These are phyloP conservation scores for Amphiura filiformis DNA, from an alignment of 35 echinoderm and acorn worm genomes.

Conservation along the genomic window DNA sequence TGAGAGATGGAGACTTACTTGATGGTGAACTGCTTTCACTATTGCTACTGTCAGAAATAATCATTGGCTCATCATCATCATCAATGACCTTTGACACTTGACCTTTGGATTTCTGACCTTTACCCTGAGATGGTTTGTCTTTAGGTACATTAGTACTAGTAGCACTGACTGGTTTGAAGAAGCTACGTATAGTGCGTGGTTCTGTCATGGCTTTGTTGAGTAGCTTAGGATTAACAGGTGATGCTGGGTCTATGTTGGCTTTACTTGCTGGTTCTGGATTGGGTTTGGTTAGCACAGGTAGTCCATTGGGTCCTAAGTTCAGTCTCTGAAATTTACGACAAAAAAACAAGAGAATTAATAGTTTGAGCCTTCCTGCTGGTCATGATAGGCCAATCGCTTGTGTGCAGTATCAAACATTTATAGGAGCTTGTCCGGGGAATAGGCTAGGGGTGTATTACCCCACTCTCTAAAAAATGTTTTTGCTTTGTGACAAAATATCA, in stretches of 20 bases:
- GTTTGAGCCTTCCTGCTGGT: not conserved
- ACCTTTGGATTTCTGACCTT: conserved; percentile 5
- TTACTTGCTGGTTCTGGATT: conserved; percentile 26
- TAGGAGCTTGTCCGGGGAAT: too few species aligned
- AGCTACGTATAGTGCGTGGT: conserved; percentile 65
- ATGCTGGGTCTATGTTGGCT: conserved; percentile 45
- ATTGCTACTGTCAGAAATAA: conserved; percentile 16
- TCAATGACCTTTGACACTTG: not conserved
- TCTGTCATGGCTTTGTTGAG: conserved; percentile 88
- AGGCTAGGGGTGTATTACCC: too few species aligned
- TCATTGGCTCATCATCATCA: conserved; percentile 11
- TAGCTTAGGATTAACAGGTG: conserved; percentile 53
- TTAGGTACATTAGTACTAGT: not conserved
- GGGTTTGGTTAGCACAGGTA: not conserved
- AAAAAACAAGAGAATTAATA: not conserved
- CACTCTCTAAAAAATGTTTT: too few species aligned
- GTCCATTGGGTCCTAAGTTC: not conserved
- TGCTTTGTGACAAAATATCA: too few species aligned
- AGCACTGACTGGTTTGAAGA: conserved; percentile 50
- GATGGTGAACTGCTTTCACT: not conserved
- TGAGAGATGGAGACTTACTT: not conserved
- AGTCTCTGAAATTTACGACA: conserved; percentile 30
- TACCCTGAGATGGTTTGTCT: not conserved
- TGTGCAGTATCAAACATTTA: too few species aligned
- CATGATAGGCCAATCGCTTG: too few species aligned